A percentile compares a stretch with the other conserved stretches of the same genome.
Conservation (phyloP, 1,140 invertebrate species). For the Medauroidea extradentata region DNA sequence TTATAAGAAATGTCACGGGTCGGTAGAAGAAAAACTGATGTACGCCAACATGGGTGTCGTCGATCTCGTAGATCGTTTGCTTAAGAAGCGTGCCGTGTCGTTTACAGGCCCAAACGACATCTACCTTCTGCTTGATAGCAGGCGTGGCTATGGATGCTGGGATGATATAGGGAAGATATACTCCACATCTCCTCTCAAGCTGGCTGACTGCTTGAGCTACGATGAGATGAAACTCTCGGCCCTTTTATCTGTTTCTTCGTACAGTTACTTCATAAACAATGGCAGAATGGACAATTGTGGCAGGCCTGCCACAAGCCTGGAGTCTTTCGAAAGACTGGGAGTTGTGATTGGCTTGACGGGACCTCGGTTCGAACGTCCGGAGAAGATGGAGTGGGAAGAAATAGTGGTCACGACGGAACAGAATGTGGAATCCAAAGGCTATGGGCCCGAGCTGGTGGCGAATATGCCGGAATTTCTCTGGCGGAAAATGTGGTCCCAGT, state of each 20-base stretch:
- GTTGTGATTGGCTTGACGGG: conserved; percentile 42
- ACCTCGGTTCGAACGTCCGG: conserved; percentile 44
- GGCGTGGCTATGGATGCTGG: conserved; percentile 47
- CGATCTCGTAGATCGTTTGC: conserved; percentile 51
- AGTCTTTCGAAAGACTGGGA: neutral
- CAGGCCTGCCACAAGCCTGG: conserved; percentile 13
- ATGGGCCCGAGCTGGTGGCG: conserved; percentile 9
- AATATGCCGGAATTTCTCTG: conserved; percentile 11
- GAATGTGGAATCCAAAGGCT: conserved; percentile 48
- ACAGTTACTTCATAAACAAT: conserved; percentile 59
- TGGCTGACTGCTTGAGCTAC: conserved; percentile 44
- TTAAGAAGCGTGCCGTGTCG: conserved; percentile 51
- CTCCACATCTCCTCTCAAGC: conserved; percentile 41
- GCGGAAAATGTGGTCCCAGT: conserved; percentile 36
- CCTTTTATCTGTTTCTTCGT: conserved; percentile 54
- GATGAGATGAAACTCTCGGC: conserved; percentile 58
- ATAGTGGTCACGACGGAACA: conserved; percentile 47
- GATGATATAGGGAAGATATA: conserved; percentile 45
- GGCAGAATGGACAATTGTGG: conserved; percentile 57
- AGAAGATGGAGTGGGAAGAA: conserved; percentile 55
- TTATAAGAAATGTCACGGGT: conserved; percentile 46
- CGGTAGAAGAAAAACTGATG: conserved; percentile 46
- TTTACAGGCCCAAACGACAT: conserved; percentile 49
- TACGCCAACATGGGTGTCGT: conserved; percentile 52
- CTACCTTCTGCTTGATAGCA: conserved; percentile 48